Evolutionary conservation across 37 sponge, comb jelly and placozoan genomes (phyloP).

Genomic region (Beroe forskalii): DNA sequence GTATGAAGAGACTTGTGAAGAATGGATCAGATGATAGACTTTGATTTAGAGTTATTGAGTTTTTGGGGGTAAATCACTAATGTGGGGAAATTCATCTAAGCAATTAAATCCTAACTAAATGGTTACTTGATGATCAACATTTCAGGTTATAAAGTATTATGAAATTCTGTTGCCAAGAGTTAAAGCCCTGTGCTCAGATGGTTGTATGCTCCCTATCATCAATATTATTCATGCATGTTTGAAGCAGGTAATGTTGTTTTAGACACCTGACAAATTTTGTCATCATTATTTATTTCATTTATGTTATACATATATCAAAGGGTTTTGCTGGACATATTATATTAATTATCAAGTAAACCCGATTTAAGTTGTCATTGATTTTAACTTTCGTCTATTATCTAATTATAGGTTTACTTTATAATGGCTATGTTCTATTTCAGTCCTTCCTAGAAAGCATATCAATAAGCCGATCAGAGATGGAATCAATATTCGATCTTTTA

Average conservation of each 20-base stretch:
- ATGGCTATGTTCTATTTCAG: too few relatives aligned
- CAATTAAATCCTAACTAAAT: not conserved
- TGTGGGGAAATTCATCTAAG: not conserved
- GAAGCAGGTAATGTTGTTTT: conserved; percentile 55
- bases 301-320: not conserved
- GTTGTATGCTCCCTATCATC: conserved; percentile 62
- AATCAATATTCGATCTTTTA: conserved; percentile 10
- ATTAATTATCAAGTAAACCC: too few relatives aligned
- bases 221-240: conserved; percentile 19
- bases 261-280: too few relatives aligned
- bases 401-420: not conserved
- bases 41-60: not conserved
- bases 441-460: not conserved
- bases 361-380: too few relatives aligned
- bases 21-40: too few relatives aligned
- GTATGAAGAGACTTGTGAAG: too few relatives aligned
- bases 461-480: not conserved
- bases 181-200: not conserved
- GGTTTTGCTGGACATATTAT: not conserved
- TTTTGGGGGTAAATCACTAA: not conserved
- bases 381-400: not conserved
- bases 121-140: not conserved
- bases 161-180: conserved; percentile 19
- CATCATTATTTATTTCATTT: too few relatives aligned
- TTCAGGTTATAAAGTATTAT: conserved; percentile 32